Conservation (phyloP, 1,140 invertebrate species). For the Dolichoris vasculosae region DNA sequence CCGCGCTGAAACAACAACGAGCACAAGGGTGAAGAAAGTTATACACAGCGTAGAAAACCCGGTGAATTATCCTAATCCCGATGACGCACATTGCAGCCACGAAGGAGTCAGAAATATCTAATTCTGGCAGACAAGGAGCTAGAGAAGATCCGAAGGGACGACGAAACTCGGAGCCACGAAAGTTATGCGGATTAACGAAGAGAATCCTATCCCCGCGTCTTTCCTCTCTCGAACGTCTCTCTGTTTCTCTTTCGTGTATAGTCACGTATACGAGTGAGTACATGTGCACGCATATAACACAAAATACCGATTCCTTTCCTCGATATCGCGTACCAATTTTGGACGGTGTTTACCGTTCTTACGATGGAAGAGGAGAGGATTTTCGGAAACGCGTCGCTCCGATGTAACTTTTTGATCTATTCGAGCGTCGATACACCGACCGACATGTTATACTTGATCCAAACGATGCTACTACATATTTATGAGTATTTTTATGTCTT, state of each 20-base stretch:
- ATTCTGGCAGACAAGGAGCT: slow-evolving; percentile 51
- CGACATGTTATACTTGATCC: background rate
- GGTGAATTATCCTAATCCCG: slow-evolving; percentile 60
- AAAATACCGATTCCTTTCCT: background rate
- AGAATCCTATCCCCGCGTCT: slow-evolving; percentile 31
- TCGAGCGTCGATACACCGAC: background rate
- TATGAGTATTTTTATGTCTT: background rate
- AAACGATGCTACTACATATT: background rate
- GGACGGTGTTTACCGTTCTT: background rate
- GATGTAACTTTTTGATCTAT: background rate
- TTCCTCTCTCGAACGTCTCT: background rate
- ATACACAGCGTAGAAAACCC: background rate
- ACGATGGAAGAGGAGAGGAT: background rate
- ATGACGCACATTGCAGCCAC: slow-evolving; percentile 60
- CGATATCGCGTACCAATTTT: background rate
- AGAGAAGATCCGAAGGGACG: slow-evolving; percentile 55
- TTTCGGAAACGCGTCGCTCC: background rate
- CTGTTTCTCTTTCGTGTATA: background rate
- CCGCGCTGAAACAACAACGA: background rate
- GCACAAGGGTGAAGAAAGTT: slow-evolving; percentile 11
- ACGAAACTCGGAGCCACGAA: slow-evolving; percentile 51
- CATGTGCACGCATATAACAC: background rate
- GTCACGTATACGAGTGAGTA: background rate
- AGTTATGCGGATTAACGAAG: slow-evolving; percentile 63
- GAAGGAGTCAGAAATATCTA: slow-evolving; percentile 63